Evolutionary conservation across 2,888 invertebrate species (phyloP).

Genomic region (Baronia brevicornis): DNA sequence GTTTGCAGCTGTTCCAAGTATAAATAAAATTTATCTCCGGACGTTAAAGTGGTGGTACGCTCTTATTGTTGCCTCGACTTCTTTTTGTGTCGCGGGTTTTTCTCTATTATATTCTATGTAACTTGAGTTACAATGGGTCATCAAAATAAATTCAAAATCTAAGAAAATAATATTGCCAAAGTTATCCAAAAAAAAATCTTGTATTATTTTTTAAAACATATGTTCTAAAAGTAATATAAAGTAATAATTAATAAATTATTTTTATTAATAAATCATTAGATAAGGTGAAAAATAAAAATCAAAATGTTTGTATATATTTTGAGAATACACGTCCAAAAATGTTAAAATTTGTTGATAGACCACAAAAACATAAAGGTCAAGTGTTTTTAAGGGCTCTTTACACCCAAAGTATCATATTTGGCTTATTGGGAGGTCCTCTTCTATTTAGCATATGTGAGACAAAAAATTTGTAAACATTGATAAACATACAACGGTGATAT

Average conservation of each 20-base stretch:
- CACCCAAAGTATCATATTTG: background rate
- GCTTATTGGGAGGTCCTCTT: slow-evolving; percentile 7
- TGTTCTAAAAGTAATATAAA: too few species aligned
- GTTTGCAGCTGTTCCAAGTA: slow-evolving; percentile 72
- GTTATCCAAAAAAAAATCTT: too few species aligned
- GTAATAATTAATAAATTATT: too few species aligned
- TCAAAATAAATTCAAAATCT: slow-evolving; percentile 12
- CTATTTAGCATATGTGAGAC: background rate
- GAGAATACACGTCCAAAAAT: too few species aligned
- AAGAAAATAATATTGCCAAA: too few species aligned
- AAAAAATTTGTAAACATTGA: too few species aligned
- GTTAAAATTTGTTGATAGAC: slow-evolving; percentile 2
- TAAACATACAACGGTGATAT: background rate
- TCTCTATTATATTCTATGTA: too few species aligned
- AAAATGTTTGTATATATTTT: too few species aligned
- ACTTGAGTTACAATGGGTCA: slow-evolving; percentile 19
- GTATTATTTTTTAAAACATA: too few species aligned
- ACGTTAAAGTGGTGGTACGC: slow-evolving; percentile 56
- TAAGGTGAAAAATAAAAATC: too few species aligned
- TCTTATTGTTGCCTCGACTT: slow-evolving; percentile 55
- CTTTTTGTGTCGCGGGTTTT: too few species aligned
- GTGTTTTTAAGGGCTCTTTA: background rate
- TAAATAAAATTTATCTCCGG: slow-evolving; percentile 73
- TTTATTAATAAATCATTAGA: too few species aligned
- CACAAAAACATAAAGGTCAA: slow-evolving; percentile 3